Evolutionary conservation across 2,888 invertebrate species (phyloP).

Genomic region (Sarcophaga caerulescens): DNA sequence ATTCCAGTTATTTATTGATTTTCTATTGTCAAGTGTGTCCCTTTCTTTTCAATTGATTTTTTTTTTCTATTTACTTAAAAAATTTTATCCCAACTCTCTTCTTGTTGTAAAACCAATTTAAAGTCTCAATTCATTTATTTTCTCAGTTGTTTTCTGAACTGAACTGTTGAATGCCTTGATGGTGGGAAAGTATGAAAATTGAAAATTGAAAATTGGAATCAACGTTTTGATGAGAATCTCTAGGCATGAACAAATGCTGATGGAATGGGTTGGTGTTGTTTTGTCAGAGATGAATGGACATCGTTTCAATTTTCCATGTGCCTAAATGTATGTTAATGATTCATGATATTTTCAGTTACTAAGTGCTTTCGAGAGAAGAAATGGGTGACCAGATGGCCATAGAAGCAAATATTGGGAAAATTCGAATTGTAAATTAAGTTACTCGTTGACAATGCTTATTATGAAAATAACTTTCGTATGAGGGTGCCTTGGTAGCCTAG

Average conservation of each 20-base stretch:
- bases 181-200: background rate
- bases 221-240: background rate
- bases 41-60: background rate
- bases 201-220: background rate
- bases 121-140: slow-evolving; percentile 12
- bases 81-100: background rate
- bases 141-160: background rate
- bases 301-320: slow-evolving; percentile 7
- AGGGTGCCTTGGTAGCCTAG: no score
- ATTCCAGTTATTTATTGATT: background rate
- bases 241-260: background rate
- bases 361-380: background rate
- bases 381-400: slow-evolving; percentile 20
- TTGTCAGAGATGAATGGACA: slow-evolving; percentile 22
- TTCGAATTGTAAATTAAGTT: background rate
- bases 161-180: background rate
- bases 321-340: slow-evolving; percentile 53
- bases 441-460: background rate
- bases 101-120: background rate
- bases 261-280: background rate
- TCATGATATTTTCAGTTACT: slow-evolving; percentile 14
- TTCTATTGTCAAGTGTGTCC: background rate
- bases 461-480: no score
- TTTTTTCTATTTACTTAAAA: background rate
- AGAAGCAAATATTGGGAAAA: background rate